Evolutionary conservation across 2,113 vertebrate species (phyloP), one percentile per base, ranked within the genome.

Genomic region (Bothrops jararaca): DNA sequence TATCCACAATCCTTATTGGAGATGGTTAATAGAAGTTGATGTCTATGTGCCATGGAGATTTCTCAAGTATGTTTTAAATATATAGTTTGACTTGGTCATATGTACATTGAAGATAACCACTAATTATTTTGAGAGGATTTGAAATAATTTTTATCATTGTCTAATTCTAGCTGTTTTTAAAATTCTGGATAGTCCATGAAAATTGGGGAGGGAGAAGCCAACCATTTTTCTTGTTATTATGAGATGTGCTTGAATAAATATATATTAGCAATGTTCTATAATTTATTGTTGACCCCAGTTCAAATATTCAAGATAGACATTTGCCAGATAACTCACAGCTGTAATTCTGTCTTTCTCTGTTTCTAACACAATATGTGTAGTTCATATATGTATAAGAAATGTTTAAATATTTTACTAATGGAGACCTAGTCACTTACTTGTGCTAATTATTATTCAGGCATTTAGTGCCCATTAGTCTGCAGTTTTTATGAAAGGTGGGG

Each of bases 371-470:
- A 96, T 96, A 60, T 90, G 87, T 92, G 94, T 54, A 1, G 94
- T 94, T 94, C 60, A 96, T 80, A 95, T 95, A 48, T 6, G 1
- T 48, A 95, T 95, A 95, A 93, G 89, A 96, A 97, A 95, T 92
- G 94, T 94, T 95, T 96, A 89, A 94, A 95, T 97, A 94, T 97
- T 97, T 96, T 93, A 96, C 95, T 94, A 86, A 60, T 94, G 96
- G 92, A 96, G 91, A 0, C 3, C 94, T 95, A 98, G 95, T 94
- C 96, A 95, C 96, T 97, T 98, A 96, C 97, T 97, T 97, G 95
- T n/a, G 89, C 96, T 97, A 97, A 98, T 97, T 98, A 97, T 98
- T 97, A 98, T 97, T 97, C 97, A 96, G 95, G 95, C 97, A 97
- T 97, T 80, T 98, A 97, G 94, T 1, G 22, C 95, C 96, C 96